These are phyloP conservation scores for Tachuris rubrigastra DNA, from an alignment of 2,113 vertebrate genomes.

Conservation along the genomic window DNA sequence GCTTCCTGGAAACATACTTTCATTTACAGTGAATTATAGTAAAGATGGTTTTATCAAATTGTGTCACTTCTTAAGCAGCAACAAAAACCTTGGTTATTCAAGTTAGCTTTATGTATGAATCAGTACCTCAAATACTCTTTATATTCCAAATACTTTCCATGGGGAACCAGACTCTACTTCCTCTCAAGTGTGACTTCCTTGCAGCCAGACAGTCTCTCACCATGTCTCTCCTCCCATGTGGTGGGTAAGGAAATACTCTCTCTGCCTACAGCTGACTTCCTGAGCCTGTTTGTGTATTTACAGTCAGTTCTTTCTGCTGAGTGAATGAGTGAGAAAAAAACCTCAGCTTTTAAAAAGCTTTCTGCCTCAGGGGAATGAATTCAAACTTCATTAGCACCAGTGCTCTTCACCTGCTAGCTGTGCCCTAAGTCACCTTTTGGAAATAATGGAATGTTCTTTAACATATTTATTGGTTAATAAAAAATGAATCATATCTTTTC, in stretches of 20 bases:
- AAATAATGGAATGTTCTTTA: not conserved
- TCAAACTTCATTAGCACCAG: not conserved
- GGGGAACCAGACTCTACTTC: not conserved
- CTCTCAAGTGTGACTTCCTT: not conserved
- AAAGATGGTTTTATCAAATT: not conserved
- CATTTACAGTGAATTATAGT: not conserved
- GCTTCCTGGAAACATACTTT: not conserved
- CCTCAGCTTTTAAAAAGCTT: not conserved
- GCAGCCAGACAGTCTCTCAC: not conserved
- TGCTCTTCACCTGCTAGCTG: not conserved
- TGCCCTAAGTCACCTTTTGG: not conserved
- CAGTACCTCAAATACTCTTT: not conserved
- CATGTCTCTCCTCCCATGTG: not conserved
- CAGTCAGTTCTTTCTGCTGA: not conserved
- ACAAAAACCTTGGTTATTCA: not conserved
- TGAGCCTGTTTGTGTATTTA: not conserved
- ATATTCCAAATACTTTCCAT: not conserved
- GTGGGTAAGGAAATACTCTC: not conserved
- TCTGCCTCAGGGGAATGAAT: not conserved
- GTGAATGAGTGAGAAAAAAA: not conserved
- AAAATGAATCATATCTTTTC: not conserved
- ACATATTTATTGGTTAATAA: not conserved
- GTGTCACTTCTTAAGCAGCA: not conserved
- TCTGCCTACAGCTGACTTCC: not conserved
- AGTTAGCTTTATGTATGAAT: not conserved